Conservation (phyloP, 2,888 invertebrate species). For the Scaeva pyrastri region DNA sequence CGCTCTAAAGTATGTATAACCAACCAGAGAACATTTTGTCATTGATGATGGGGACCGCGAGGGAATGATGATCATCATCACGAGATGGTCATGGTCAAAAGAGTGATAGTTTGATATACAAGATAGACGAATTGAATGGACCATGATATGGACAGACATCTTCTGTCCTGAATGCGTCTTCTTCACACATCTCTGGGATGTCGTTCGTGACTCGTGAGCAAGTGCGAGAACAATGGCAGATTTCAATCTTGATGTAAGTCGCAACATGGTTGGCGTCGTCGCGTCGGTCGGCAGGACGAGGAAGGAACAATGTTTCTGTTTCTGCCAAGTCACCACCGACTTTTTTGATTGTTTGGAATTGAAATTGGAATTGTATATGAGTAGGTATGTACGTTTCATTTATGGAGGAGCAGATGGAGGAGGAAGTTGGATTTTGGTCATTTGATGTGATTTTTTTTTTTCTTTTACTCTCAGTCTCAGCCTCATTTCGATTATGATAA, state of each 20-base stretch:
- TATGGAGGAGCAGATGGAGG: conserved; percentile 4
- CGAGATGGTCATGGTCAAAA: conserved; percentile 49
- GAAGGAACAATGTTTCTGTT: conserved; percentile 35
- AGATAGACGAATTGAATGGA: conserved; percentile 62
- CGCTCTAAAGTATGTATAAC: conserved; percentile 30
- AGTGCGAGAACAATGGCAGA: conserved; percentile 72
- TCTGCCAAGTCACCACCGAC: conserved; percentile 63
- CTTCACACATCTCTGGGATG: conserved; percentile 19
- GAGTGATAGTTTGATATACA: conserved; percentile 64
- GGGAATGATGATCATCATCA: not conserved
- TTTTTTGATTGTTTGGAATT: conserved; percentile 55
- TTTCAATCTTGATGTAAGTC: conserved; percentile 67
- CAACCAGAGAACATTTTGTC: conserved; percentile 55
- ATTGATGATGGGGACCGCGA: conserved; percentile 22
- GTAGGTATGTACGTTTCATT: not conserved
- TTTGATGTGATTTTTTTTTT: conserved; percentile 26
- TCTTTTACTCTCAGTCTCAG: conserved; percentile 11
- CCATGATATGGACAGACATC: conserved; percentile 36
- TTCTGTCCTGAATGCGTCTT: conserved; percentile 46
- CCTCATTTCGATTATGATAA: conserved; percentile 53
- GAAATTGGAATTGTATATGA: conserved; percentile 13
- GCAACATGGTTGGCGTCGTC: conserved; percentile 44
- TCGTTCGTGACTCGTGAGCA: conserved; percentile 35
- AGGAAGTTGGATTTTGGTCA: conserved; percentile 36
- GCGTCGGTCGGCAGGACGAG: not conserved